Evolutionary conservation across 2,113 vertebrate species (phyloP), one percentile per base, ranked within the genome.

Genomic region (Phyllostomus hastatus): DNA sequence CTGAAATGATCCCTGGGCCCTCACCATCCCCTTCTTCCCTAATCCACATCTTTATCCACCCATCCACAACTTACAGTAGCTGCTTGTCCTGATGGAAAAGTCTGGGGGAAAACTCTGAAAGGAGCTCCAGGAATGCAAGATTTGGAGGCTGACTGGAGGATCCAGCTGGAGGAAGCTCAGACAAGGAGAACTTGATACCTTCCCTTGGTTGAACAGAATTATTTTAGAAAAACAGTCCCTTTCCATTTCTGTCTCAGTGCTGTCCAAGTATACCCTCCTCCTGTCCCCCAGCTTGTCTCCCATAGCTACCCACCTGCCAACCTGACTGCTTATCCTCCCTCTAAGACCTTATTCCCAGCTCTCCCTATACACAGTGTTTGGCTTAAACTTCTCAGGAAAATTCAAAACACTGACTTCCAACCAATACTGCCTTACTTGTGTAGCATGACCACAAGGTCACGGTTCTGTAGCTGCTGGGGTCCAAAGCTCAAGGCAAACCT

Each of bases 101-200:
- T 88, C 99, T 99, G 20, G 98, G 98, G 24, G 99, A 99, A 97
- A 99, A 99, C 96, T 99, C 99, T 91, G 99, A 98, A 95, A 99
- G 99, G 69, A 99, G 98, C 95, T 99, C 99, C 90, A 99, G 93
- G 96, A 99, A 99, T 24, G 98, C 78, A 95, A 99, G 80, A 82
- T 99, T 99, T 3, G 97, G 97, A 43, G 98, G 97, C 20, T 94
- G 97, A 84, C 35, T 7, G 0, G 94, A 92, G n/a, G 88, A 70
- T 33, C 88, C 98, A 7, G 91, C 96, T 8, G 97, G 92, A 10
- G 91, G 78, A 2, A 84, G 35, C 1, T 97, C 98, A 43, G 96
- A 98, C 86, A 99, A 98, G 7, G 99, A 98, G 94, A 99, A 99
- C 35, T 91, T 97, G 85, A 99, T 99, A 38, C 99, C 99, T 31